Conservation (phyloP, 2,888 invertebrate genomes). For the Cynaeus angustus region DNA sequence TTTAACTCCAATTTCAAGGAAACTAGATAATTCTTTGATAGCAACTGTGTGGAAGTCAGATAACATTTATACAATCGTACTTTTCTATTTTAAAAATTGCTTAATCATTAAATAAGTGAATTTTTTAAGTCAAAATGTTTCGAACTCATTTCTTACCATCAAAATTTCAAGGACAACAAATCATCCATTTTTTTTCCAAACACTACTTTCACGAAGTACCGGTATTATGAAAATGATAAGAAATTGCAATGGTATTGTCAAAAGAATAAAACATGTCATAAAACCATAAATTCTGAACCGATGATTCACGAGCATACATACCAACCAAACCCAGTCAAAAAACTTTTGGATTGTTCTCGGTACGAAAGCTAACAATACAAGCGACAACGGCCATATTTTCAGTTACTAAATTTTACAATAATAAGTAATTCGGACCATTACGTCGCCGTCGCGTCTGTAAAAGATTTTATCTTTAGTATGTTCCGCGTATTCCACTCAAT, state of each 20-base stretch:
- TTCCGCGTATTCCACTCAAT: background rate
- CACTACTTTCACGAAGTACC: background rate
- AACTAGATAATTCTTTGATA: no score
- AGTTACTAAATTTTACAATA: background rate
- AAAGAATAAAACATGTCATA: constrained; percentile 2
- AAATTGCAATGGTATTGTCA: background rate
- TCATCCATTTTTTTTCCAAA: background rate
- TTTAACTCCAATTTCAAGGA: no score
- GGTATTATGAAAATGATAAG: background rate
- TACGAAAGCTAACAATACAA: background rate
- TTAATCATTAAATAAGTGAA: no score
- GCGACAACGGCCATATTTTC: background rate
- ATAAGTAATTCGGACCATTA: background rate
- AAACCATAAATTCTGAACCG: constrained; percentile 1
- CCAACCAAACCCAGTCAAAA: background rate
- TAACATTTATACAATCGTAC: no score
- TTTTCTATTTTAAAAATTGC: no score
- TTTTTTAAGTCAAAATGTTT: no score
- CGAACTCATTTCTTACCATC: no score
- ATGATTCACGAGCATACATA: constrained; percentile 1
- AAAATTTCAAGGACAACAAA: no score
- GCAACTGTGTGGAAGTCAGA: no score
- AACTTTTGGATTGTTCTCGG: background rate
- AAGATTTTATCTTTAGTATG: background rate
- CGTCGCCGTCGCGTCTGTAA: background rate